Conservation (phyloP, 2,888 invertebrate species). For the Tortrix viridana region DNA sequence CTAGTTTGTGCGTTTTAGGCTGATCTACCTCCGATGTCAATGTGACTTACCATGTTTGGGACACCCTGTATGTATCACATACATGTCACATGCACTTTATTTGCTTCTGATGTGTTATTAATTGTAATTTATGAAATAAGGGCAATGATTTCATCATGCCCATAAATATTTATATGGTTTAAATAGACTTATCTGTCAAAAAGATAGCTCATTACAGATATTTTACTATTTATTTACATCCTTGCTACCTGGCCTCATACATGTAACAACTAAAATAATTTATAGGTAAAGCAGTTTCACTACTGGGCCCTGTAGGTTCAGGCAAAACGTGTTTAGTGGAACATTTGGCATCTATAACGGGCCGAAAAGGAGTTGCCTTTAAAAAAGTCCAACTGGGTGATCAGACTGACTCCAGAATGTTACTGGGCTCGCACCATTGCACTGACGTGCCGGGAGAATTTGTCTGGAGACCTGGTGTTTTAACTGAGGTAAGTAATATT, state of each 20-base stretch:
- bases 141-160: too few species aligned
- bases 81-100: too few species aligned
- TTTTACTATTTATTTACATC: too few species aligned
- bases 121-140: too few species aligned
- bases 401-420: conserved; percentile 97
- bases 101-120: too few species aligned
- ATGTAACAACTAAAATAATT: conserved; percentile 10
- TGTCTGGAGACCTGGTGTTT: conserved; percentile 97
- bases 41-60: too few species aligned
- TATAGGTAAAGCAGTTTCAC: conserved; percentile 86
- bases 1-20: too few species aligned
- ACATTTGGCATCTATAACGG: conserved; percentile 92
- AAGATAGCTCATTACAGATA: too few species aligned
- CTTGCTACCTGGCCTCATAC: not conserved
- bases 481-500: conserved; percentile 91
- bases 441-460: conserved; percentile 99
- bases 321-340: conserved; percentile 97
- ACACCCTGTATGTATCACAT: too few species aligned
- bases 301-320: conserved; percentile 95
- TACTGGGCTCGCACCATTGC: conserved; percentile 96
- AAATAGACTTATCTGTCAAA: too few species aligned
- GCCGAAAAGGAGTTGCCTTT: conserved; percentile 80
- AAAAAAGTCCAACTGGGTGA: conserved; percentile 97
- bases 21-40: too few species aligned
- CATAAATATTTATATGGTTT: too few species aligned